Percentiles rank a stretch among this genome's conserved stretches.
These are phyloP conservation scores for Torymus texanus DNA, from an alignment of 2,888 invertebrate species.

Conservation along the genomic window DNA sequence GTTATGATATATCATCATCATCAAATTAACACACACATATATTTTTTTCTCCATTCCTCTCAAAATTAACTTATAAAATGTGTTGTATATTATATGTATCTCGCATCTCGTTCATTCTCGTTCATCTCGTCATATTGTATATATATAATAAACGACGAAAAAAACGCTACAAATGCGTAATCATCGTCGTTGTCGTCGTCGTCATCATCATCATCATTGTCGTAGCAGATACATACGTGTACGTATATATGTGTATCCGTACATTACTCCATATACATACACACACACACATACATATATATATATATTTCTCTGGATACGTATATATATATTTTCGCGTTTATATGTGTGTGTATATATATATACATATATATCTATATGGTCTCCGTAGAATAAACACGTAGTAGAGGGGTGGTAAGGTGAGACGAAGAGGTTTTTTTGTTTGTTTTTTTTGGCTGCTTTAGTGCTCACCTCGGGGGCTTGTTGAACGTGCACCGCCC, in stretches of 20 bases:
- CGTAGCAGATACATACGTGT: too few species aligned
- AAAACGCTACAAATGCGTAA: background rate
- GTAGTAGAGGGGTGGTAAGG: background rate
- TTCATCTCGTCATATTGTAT: background rate
- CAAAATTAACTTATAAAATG: background rate
- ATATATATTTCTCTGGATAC: background rate
- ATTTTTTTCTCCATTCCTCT: conserved; percentile 11
- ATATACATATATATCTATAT: too few species aligned
- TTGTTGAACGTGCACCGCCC: conserved; percentile 73
- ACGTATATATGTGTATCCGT: too few species aligned
- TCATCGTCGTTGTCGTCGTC: background rate
- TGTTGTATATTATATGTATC: conserved; percentile 5
- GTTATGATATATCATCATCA: too few species aligned
- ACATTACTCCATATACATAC: too few species aligned
- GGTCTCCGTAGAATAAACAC: too few species aligned
- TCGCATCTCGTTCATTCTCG: conserved; percentile 40
- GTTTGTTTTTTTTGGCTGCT: conserved; percentile 61
- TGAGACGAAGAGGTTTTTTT: background rate
- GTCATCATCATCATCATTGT: too few species aligned
- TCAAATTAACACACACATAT: conserved; percentile 18
- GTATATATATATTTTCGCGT: background rate
- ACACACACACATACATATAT: background rate
- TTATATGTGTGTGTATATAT: background rate
- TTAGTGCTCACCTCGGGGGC: conserved; percentile 75
- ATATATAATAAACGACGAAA: background rate